Conservation (phyloP, 2,888 invertebrate species). For the Lumbricus terrestris region DNA sequence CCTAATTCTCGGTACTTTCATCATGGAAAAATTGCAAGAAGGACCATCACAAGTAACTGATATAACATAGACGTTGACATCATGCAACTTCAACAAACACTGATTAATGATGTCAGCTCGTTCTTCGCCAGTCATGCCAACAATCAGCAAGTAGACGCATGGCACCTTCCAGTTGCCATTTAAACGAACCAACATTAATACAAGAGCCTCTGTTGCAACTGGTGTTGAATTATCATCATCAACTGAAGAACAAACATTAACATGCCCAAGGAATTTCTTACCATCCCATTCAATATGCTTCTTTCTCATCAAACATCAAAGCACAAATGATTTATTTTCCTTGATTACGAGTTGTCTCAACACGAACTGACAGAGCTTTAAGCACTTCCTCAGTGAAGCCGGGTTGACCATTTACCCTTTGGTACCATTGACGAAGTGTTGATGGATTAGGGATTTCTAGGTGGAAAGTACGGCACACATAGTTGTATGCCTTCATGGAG, state of each 20-base stretch:
- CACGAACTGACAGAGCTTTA: no score
- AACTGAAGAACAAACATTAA: no score
- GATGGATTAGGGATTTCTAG: neutral
- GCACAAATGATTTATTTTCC: neutral
- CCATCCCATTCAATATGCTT: neutral
- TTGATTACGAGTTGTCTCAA: neutral
- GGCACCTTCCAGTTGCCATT: conserved; percentile 6
- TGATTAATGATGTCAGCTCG: neutral
- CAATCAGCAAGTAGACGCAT: neutral
- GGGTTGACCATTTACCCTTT: neutral
- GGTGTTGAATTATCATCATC: neutral
- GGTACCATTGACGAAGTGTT: no score
- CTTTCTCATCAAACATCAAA: neutral
- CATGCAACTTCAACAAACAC: neutral
- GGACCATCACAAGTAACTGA: no score
- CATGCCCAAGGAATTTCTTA: no score
- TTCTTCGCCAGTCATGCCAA: neutral
- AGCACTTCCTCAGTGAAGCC: no score
- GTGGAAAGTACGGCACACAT: neutral
- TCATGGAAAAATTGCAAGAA: no score
- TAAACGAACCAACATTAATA: neutral
- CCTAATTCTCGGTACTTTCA: no score
- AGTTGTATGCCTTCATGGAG: no score
- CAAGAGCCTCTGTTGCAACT: neutral
- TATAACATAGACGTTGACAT: no score